Conservation (phyloP, 2,888 invertebrate genomes). For the Drosophila mimetica region DNA sequence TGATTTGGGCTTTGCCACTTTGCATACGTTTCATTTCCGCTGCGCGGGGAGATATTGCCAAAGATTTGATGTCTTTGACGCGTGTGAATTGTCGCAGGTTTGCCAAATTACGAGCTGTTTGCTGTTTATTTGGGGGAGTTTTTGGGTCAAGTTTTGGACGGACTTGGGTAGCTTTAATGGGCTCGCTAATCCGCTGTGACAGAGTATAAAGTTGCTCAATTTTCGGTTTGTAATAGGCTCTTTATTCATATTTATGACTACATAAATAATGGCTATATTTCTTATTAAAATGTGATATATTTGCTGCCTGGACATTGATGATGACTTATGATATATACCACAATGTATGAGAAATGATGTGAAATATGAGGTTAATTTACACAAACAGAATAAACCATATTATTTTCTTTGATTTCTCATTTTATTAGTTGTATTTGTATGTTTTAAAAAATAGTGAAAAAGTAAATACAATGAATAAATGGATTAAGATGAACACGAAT, state of each 20-base stretch:
- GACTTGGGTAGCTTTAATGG: conserved; percentile 7
- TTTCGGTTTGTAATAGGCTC: neutral
- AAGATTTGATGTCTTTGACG: conserved; percentile 54
- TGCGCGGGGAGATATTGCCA: conserved; percentile 49
- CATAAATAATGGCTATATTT: too few relatives aligned
- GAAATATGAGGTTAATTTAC: too few relatives aligned
- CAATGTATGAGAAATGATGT: too few relatives aligned
- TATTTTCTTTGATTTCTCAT: too few relatives aligned
- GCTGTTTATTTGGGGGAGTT: conserved; percentile 20
- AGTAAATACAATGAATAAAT: too few relatives aligned
- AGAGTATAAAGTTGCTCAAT: neutral
- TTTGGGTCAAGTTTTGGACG: conserved; percentile 55
- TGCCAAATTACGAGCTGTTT: conserved; percentile 13
- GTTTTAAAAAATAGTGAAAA: too few relatives aligned
- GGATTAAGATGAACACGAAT: too few relatives aligned
- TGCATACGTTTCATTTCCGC: conserved; percentile 58
- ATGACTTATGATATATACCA: too few relatives aligned
- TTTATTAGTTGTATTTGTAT: too few relatives aligned
- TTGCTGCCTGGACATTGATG: too few relatives aligned
- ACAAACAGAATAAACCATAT: too few relatives aligned
- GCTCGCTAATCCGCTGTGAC: conserved; percentile 6
- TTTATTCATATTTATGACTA: neutral
- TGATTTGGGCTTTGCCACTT: conserved; percentile 25
- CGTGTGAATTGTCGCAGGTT: conserved; percentile 60
- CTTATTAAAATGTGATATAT: too few relatives aligned